phyloP scores from a whole-genome alignment of 1,140 invertebrate species.

The Bombus superbus region DNA sequence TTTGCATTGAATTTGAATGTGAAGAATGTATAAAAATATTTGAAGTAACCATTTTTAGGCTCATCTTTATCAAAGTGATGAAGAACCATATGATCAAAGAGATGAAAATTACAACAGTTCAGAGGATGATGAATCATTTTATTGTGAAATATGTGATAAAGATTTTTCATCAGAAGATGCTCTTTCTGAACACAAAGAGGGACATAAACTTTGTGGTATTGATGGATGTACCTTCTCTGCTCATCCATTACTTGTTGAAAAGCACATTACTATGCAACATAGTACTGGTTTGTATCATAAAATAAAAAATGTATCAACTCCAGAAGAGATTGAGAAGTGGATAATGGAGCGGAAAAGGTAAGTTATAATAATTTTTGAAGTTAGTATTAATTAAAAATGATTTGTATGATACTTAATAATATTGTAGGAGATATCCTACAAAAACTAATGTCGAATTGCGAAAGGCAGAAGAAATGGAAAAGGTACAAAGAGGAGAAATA shows the following conservation, averaged over 20 bases:
- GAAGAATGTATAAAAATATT: conserved; percentile 34
- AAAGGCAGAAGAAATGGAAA: conserved; percentile 86
- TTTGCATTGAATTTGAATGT: conserved; percentile 44
- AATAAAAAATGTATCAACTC: conserved; percentile 88
- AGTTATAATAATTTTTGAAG: conserved; percentile 10
- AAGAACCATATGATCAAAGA: conserved; percentile 66
- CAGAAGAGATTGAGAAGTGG: conserved; percentile 93
- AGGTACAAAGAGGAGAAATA: conserved; percentile 87
- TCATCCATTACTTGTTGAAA: conserved; percentile 89
- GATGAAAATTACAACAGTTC: conserved; percentile 63
- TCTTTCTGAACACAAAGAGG: conserved; percentile 86
- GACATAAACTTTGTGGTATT: conserved; percentile 89
- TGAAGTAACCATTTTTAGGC: conserved; percentile 72
- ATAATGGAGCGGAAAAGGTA: conserved; percentile 89
- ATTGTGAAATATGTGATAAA: conserved; percentile 91
- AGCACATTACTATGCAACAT: conserved; percentile 92
- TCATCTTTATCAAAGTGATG: conserved; percentile 66
- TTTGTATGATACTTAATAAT: neutral
- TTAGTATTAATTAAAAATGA: neutral
- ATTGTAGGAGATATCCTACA: conserved; percentile 86
- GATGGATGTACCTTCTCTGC: conserved; percentile 92
- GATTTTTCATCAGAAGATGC: conserved; percentile 85
- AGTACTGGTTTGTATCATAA: conserved; percentile 89
- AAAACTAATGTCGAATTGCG: conserved; percentile 88
- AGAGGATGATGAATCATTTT: conserved; percentile 73